Evolutionary conservation across 2,113 vertebrate species (phyloP).

Genomic region (Caloenas nicobarica): DNA sequence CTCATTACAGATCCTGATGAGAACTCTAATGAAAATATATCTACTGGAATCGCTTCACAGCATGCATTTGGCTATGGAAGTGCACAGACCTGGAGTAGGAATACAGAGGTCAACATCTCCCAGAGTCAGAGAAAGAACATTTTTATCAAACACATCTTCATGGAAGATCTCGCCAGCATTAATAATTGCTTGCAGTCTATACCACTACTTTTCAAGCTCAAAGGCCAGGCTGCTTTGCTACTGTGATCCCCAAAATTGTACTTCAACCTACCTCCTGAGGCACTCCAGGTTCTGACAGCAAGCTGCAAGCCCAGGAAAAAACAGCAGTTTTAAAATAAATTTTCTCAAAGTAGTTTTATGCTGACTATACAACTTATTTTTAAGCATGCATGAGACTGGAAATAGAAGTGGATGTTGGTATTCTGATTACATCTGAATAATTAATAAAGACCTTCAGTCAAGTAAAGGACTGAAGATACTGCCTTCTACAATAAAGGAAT

Average conservation of each 20-base stretch:
- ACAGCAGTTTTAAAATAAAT: background rate
- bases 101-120: background rate
- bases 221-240: background rate
- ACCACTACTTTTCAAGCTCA: background rate
- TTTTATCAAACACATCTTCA: background rate
- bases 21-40: background rate
- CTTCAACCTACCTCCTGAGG: background rate
- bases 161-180: background rate
- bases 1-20: background rate
- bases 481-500: background rate
- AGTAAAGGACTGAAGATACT: background rate
- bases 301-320: background rate
- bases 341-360: background rate
- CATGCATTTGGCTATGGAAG: fast-evolving
- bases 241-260: background rate
- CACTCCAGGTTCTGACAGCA: background rate
- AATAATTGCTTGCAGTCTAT: background rate
- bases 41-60: background rate
- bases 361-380: background rate
- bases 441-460: background rate
- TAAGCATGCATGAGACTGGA: background rate
- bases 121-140: background rate
- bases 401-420: background rate
- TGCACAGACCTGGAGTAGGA: background rate
- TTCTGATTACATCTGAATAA: background rate